phyloP scores from a whole-genome alignment of 2,797 vertebrate species.

The Ateles fusciceps region DNA sequence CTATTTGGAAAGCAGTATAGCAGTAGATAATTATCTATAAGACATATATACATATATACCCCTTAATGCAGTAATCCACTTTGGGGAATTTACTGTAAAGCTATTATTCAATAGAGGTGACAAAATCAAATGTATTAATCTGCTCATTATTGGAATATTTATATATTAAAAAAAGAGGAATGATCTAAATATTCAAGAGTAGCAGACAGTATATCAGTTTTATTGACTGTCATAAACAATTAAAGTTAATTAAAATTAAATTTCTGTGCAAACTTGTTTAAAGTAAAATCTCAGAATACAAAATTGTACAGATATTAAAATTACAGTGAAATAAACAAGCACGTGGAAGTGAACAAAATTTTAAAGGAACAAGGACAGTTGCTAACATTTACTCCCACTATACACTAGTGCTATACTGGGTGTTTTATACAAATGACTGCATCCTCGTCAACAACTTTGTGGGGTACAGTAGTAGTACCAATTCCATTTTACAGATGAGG shows the following conservation, averaged over 20 bases:
- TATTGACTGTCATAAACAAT: neutral
- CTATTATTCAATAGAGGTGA: neutral
- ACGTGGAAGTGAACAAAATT: neutral
- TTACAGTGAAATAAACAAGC: neutral
- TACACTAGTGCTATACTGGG: neutral
- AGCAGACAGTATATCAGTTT: neutral
- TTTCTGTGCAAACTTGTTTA: neutral
- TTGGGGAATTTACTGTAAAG: neutral
- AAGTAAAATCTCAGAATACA: slow-evolving; percentile 34
- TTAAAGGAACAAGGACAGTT: neutral
- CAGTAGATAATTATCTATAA: neutral
- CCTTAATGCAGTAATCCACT: neutral
- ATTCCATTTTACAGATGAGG: neutral
- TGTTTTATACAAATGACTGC: neutral
- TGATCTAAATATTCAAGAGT: neutral
- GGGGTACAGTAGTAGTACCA: neutral
- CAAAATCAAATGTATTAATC: neutral
- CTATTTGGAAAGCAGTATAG: neutral
- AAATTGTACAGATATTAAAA: neutral
- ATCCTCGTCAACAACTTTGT: neutral
- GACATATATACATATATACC: neutral
- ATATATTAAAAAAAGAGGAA: neutral
- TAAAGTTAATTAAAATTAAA: slow-evolving; percentile 5
- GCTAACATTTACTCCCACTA: neutral
- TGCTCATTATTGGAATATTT: neutral